A percentile compares a stretch with the other conserved stretches of the same genome.
Conservation (phyloP, 2,797 vertebrate species). For the Anguilla anguilla region DNA sequence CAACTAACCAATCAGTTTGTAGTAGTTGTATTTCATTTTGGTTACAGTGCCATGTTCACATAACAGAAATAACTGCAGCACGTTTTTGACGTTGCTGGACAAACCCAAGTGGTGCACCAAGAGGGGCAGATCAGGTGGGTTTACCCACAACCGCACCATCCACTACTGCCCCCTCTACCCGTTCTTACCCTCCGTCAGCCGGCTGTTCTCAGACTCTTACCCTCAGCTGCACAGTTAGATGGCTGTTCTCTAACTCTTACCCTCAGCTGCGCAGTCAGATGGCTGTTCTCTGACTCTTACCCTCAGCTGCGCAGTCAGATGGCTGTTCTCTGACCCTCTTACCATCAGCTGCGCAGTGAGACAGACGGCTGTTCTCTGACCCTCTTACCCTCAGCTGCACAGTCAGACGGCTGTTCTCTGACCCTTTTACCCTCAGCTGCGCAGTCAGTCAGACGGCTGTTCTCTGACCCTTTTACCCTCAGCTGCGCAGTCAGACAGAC, state of each 20-base stretch:
- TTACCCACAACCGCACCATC: too few species aligned
- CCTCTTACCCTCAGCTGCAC: slow-evolving; percentile 83
- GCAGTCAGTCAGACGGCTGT: slow-evolving; percentile 51
- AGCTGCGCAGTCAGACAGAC: slow-evolving; percentile 45
- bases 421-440: slow-evolving; percentile 66
- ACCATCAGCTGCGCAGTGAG: slow-evolving; percentile 81
- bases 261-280: slow-evolving; percentile 77
- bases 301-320: slow-evolving; percentile 75
- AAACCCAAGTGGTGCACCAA: too few species aligned
- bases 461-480: slow-evolving; percentile 48
- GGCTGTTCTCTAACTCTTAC: slow-evolving; percentile 55
- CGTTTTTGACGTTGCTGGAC: too few species aligned
- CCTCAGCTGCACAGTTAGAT: slow-evolving; percentile 75
- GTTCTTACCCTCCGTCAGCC: too few species aligned
- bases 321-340: slow-evolving; percentile 1
- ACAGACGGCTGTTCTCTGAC: slow-evolving; percentile 72
- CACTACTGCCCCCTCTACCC: too few species aligned
- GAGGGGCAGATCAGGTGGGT: too few species aligned
- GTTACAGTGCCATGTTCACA: not conserved
- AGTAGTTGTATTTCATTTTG: not conserved
- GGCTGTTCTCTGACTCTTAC: slow-evolving; percentile 81
- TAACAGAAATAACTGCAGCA: too few species aligned
- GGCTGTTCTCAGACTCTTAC: slow-evolving; percentile 55
- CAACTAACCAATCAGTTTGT: too few species aligned
- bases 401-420: slow-evolving; percentile 54